These are phyloP conservation scores for Caenorhabditis sp. DNA, from an alignment of 2,888 invertebrate genomes.

Conservation along the genomic window DNA sequence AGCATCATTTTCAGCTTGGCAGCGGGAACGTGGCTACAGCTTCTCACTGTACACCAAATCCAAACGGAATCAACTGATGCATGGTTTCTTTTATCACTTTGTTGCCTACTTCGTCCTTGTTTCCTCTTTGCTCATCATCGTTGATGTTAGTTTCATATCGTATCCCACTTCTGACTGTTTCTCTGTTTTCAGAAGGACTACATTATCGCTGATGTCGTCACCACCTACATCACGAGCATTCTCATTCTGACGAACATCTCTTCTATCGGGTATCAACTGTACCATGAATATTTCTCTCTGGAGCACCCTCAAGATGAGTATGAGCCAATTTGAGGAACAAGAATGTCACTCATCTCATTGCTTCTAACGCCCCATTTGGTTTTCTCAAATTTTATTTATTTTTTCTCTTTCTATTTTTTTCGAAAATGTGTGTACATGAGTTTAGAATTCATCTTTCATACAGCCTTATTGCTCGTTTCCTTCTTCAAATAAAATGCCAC, in stretches of 20 bases:
- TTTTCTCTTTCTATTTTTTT: no score
- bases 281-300: constrained; percentile 67
- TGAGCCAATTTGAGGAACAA: constrained; percentile 58
- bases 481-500: constrained; percentile 29
- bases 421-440: constrained; percentile 58
- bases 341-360: neutral
- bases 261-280: constrained; percentile 60
- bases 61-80: constrained; percentile 61
- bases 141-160: constrained; percentile 35
- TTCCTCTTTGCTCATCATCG: constrained; percentile 58
- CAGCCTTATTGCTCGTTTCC: constrained; percentile 25
- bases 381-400: no score
- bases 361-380: no score
- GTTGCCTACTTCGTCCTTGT: constrained; percentile 65
- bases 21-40: constrained; percentile 33
- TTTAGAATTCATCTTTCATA: constrained; percentile 32
- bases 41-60: constrained; percentile 31
- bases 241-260: constrained; percentile 63
- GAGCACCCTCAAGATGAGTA: constrained; percentile 69
- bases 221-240: constrained; percentile 58
- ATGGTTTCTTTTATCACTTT: constrained; percentile 67
- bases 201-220: constrained; percentile 54
- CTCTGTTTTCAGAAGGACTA: constrained; percentile 52
- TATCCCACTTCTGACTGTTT: neutral
- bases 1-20: constrained; percentile 59